Evolutionary conservation across 2,888 invertebrate genomes (phyloP).

Genomic region (Mythimna impura): DNA sequence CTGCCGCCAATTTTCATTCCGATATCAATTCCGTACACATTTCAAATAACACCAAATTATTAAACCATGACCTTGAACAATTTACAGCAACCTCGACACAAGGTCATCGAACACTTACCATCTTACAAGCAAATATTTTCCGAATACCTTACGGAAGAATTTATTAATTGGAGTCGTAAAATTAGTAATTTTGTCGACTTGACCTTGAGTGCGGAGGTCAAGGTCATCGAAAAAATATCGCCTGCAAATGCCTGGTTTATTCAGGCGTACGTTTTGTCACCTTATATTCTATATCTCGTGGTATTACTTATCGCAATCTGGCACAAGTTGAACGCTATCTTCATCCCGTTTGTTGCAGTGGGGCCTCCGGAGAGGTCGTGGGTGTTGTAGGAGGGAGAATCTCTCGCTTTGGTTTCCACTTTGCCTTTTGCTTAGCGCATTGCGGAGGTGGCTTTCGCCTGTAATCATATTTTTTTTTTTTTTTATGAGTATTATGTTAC

Average conservation of each 20-base stretch:
- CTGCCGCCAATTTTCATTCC: constrained; percentile 29
- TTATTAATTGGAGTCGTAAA: constrained; percentile 14
- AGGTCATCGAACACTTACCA: constrained; percentile 14
- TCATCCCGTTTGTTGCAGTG: constrained; percentile 75
- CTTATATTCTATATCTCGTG: constrained; percentile 33
- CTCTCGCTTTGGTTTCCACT: constrained; percentile 77
- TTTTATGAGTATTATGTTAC: background rate
- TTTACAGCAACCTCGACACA: constrained; percentile 19
- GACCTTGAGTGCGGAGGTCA: constrained; percentile 35
- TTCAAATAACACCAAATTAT: constrained; percentile 32
- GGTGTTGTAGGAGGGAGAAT: constrained; percentile 85
- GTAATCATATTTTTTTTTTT: no score
- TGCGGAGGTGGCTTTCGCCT: constrained; percentile 87
- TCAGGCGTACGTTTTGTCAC: constrained; percentile 28
- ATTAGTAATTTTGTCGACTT: background rate
- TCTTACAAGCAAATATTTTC: constrained; percentile 21
- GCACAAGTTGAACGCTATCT: constrained; percentile 84
- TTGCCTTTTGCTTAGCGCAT: constrained; percentile 82
- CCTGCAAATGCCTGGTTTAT: constrained; percentile 7
- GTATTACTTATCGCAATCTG: constrained; percentile 82
- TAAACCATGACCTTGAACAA: constrained; percentile 38
- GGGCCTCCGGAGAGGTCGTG: constrained; percentile 82
- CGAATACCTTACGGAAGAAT: constrained; percentile 23
- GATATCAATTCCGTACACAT: constrained; percentile 41
- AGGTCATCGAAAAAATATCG: constrained; percentile 35